phyloP scores from a whole-genome alignment of 2,113 vertebrate genomes.

The Seriola rivoliana region DNA sequence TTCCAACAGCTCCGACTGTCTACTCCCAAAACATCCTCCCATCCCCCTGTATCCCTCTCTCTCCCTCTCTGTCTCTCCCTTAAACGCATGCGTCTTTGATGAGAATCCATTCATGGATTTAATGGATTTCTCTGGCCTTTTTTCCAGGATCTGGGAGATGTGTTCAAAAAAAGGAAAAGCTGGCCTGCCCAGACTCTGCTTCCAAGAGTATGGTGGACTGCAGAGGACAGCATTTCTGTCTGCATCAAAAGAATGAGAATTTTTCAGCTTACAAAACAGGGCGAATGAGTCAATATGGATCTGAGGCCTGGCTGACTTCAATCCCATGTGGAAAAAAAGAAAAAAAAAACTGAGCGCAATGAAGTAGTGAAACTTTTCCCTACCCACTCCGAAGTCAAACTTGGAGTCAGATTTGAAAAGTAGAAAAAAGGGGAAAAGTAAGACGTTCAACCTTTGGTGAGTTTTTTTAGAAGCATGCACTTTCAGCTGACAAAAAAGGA shows the following conservation, averaged over 20 bases:
- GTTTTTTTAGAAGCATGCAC: conserved; percentile 51
- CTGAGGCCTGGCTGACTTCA: conserved; percentile 75
- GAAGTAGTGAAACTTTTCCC: conserved; percentile 71
- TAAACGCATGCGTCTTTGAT: conserved; percentile 82
- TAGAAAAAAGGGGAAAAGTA: conserved; percentile 49
- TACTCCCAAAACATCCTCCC: conserved; percentile 62
- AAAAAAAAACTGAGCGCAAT: conserved; percentile 42
- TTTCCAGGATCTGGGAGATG: conserved; percentile 79
- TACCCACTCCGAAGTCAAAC: conserved; percentile 67
- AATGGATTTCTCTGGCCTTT: conserved; percentile 84
- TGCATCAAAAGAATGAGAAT: conserved; percentile 81
- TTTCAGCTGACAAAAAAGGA: conserved; percentile 63
- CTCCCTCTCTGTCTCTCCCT: conserved; percentile 63
- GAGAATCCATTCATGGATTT: conserved; percentile 87
- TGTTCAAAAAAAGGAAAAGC: conserved; percentile 64
- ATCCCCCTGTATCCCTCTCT: conserved; percentile 39
- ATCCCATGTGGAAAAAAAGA: conserved; percentile 58
- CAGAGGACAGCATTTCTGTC: conserved; percentile 82
- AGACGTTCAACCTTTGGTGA: conserved; percentile 60
- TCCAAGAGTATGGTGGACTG: conserved; percentile 77
- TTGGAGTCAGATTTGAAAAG: conserved; percentile 74
- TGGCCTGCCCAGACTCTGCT: conserved; percentile 62
- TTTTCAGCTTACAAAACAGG: conserved; percentile 81
- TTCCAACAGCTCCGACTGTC: conserved; percentile 71
- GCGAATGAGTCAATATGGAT: conserved; percentile 78